phyloP scores from a whole-genome alignment of 2,888 invertebrate species.

The Deroplatys truncata region DNA sequence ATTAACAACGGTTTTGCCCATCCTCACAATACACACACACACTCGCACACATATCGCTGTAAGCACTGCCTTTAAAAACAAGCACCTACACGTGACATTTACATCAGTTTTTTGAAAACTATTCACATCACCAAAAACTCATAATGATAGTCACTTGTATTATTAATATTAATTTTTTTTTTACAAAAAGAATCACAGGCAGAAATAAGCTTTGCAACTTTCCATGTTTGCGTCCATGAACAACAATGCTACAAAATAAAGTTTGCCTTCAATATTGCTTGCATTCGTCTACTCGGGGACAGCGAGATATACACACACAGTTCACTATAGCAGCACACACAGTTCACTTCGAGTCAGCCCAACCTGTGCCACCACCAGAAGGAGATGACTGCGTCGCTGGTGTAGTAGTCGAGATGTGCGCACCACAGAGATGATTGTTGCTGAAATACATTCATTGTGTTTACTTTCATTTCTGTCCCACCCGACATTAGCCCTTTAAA shows the following conservation, averaged over 20 bases:
- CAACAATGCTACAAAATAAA: conserved; percentile 24
- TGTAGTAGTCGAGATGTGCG: neutral
- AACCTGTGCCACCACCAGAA: conserved; percentile 15
- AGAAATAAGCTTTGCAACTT: conserved; percentile 25
- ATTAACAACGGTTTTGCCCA: neutral
- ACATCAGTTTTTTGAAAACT: conserved; percentile 9
- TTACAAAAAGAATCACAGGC: conserved; percentile 28
- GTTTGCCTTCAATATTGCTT: conserved; percentile 15
- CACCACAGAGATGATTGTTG: conserved; percentile 7
- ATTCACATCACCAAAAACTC: conserved; percentile 22
- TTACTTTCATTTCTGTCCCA: too few species aligned
- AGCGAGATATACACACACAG: neutral
- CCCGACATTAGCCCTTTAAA: too few species aligned
- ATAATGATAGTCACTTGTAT: conserved; percentile 19
- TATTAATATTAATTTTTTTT: neutral
- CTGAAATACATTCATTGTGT: neutral
- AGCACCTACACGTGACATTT: neutral
- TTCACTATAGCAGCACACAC: neutral
- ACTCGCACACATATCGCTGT: neutral
- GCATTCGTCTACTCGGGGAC: neutral
- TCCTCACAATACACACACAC: neutral
- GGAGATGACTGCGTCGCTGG: conserved; percentile 5
- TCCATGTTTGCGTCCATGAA: conserved; percentile 8
- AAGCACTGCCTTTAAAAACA: conserved; percentile 18
- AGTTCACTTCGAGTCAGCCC: neutral